phyloP scores from a whole-genome alignment of 2,113 vertebrate genomes.

The Gasterosteus aculeatus region DNA sequence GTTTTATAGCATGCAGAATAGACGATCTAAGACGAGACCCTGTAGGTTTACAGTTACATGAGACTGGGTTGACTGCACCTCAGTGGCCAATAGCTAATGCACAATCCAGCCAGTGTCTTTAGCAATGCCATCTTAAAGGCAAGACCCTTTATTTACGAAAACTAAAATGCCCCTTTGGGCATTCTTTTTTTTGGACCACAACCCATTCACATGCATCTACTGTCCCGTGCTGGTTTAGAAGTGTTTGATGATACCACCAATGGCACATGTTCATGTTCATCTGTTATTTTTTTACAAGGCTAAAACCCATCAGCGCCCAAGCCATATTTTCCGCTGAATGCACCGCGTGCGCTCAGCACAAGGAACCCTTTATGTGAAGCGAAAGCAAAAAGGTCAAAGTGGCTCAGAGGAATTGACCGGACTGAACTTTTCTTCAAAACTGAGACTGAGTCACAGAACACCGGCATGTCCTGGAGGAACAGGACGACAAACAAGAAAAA shows the following conservation, averaged over 20 bases:
- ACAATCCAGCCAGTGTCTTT: conserved; percentile 66
- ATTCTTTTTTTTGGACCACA: conserved; percentile 50
- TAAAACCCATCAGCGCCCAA: conserved; percentile 46
- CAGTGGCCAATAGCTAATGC: conserved; percentile 69
- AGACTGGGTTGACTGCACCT: conserved; percentile 55
- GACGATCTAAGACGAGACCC: conserved; percentile 57
- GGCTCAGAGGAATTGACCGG: conserved; percentile 22
- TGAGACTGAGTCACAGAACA: conserved; percentile 39
- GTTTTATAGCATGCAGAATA: conserved; percentile 77
- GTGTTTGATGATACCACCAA: conserved; percentile 38
- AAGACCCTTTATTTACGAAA: conserved; percentile 60
- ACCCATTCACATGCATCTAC: conserved; percentile 21
- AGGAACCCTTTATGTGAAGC: conserved; percentile 69
- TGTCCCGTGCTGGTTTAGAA: conserved; percentile 26
- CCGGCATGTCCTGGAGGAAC: conserved; percentile 24
- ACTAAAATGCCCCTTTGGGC: conserved; percentile 6
- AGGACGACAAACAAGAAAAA: conserved; percentile 40
- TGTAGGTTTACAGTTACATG: conserved; percentile 63
- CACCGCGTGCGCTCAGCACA: conserved; percentile 39
- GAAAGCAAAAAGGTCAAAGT: conserved; percentile 26
- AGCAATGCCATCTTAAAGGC: conserved; percentile 56
- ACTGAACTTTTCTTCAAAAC: conserved; percentile 32
- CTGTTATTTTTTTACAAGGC: conserved; percentile 45
- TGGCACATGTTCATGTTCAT: conserved; percentile 23
- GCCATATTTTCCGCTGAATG: conserved; percentile 68